These are phyloP conservation scores for Dinocampus coccinellae DNA, from an alignment of 2,888 invertebrate genomes.

Conservation along the genomic window DNA sequence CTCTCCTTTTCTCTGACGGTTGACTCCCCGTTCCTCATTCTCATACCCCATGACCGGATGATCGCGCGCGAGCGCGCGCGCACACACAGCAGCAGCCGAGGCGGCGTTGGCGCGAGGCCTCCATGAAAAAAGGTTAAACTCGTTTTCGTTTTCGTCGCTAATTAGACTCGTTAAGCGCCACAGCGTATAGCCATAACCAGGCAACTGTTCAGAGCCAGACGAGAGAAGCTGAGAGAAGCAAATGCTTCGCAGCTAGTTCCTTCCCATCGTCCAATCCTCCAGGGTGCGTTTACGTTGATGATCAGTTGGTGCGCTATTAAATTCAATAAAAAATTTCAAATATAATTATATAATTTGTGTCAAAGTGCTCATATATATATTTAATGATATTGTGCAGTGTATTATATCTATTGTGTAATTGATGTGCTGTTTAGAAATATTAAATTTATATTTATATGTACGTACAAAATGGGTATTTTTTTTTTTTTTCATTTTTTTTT, in stretches of 20 bases:
- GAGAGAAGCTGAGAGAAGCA: constrained; percentile 25
- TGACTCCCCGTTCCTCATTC: not conserved
- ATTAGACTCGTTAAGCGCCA: constrained; percentile 70
- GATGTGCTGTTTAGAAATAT: constrained; percentile 38
- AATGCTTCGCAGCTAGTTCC: constrained; percentile 61
- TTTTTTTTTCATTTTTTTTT: too few species aligned
- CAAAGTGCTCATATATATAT: not conserved
- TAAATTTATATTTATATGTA: not conserved
- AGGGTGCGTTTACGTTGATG: constrained; percentile 62
- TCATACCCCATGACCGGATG: not conserved
- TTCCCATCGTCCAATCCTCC: constrained; percentile 65
- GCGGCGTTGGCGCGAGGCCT: constrained; percentile 23
- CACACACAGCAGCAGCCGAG: constrained; percentile 18
- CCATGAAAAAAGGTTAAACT: constrained; percentile 65
- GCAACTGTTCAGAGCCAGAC: constrained; percentile 52
- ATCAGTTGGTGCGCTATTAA: constrained; percentile 21
- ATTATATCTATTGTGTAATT: not conserved
- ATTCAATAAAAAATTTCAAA: not conserved
- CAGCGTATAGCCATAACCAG: constrained; percentile 66
- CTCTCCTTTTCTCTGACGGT: constrained; percentile 24
- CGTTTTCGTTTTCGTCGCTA: constrained; percentile 71
- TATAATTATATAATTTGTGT: not conserved
- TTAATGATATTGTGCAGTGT: not conserved
- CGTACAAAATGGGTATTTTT: too few species aligned
- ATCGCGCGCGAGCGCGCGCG: not conserved